Evolutionary conservation across 2,113 vertebrate species (phyloP).

Genomic region (Chionis minor): DNA sequence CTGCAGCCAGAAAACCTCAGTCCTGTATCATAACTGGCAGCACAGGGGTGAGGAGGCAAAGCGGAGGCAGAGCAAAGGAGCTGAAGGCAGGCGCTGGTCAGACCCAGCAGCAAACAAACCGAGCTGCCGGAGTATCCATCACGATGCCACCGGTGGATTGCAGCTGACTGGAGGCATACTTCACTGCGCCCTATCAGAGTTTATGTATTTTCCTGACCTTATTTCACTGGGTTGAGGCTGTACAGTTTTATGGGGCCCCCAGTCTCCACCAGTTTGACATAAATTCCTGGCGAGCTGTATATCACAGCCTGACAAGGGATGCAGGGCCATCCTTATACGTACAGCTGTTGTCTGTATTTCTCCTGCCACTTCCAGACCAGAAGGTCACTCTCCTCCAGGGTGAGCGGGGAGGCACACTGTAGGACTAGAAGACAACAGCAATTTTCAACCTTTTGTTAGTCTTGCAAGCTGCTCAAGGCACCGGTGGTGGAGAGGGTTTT

Average conservation of each 20-base stretch:
- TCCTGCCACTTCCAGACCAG: not conserved
- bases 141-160: constrained; percentile 2
- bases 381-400: not conserved
- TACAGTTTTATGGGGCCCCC: constrained; percentile 45
- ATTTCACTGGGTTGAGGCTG: constrained; percentile 58
- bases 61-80: not conserved
- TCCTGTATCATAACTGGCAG: not conserved
- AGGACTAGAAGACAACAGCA: not conserved
- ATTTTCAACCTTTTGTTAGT: not conserved
- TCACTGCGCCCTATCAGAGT: not conserved
- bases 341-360: constrained; percentile 20
- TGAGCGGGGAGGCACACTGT: not conserved
- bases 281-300: constrained; percentile 37
- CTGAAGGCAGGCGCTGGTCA: not conserved
- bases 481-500: not conserved
- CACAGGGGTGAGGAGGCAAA: not conserved
- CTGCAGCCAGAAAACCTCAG: not conserved
- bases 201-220: constrained; percentile 61
- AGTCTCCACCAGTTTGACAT: constrained; percentile 27
- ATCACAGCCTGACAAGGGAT: constrained; percentile 1
- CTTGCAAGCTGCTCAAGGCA: not conserved
- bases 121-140: constrained; percentile 1
- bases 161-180: constrained; percentile 49
- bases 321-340: not conserved
- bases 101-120: not conserved